Conservation (phyloP, 2,888 invertebrate genomes). For the Drosophila parthenogenetica region DNA sequence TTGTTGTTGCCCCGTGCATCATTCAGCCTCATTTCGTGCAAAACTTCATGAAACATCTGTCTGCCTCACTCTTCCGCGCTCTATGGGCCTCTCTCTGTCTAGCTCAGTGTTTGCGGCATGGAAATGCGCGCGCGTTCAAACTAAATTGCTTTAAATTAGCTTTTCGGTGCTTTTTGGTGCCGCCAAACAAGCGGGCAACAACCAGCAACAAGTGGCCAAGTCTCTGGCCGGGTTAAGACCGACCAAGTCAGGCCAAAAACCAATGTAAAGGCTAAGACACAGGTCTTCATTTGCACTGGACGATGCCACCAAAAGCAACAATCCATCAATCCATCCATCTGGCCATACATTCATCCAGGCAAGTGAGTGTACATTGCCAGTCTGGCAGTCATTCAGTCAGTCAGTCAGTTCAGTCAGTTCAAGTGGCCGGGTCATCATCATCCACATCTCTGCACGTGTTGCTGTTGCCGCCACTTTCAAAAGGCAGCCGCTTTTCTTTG, state of each 20-base stretch:
- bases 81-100: conserved; percentile 2
- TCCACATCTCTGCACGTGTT: conserved; percentile 67
- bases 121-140: conserved; percentile 80
- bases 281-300: conserved; percentile 79
- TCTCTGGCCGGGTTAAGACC: conserved; percentile 24
- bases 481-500: conserved; percentile 74
- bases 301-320: conserved; percentile 65
- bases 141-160: conserved; percentile 84
- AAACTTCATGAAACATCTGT: conserved; percentile 44
- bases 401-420: conserved; percentile 54
- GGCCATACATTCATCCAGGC: conserved; percentile 7
- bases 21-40: conserved; percentile 76
- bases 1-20: conserved; percentile 57
- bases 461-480: conserved; percentile 72
- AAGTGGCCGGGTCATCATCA: conserved; percentile 79
- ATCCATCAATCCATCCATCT: conserved; percentile 81
- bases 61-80: not conserved
- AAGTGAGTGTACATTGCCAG: conserved; percentile 18
- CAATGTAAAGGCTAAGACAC: conserved; percentile 42
- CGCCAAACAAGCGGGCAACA: conserved; percentile 20
- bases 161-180: conserved; percentile 63
- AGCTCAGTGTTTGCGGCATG: conserved; percentile 54
- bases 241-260: conserved; percentile 14
- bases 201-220: conserved; percentile 63
- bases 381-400: conserved; percentile 5